Conservation (phyloP, 2,797 vertebrate genomes). For the Lepidocolaptes lacrymiger region DNA sequence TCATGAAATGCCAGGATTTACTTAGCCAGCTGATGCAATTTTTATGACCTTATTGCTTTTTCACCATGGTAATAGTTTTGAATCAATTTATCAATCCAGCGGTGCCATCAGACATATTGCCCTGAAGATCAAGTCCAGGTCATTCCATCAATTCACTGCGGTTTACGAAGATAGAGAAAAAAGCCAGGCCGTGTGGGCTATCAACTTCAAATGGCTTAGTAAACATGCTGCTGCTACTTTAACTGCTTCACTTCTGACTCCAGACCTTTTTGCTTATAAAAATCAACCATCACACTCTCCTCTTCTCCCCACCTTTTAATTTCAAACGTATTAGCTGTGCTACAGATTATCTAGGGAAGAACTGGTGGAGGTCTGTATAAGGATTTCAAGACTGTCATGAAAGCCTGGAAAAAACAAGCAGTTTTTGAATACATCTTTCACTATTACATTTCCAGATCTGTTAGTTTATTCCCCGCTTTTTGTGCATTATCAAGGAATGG, state of each 20-base stretch:
- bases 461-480: not conserved
- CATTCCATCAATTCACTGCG: conserved; percentile 97
- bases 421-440: not conserved
- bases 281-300: not conserved
- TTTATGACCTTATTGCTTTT: conserved; percentile 99
- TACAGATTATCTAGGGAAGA: not conserved
- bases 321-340: not conserved
- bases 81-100: conserved; percentile 99
- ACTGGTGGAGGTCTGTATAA: not conserved
- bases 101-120: conserved; percentile 96
- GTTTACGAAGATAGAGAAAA: conserved; percentile 89
- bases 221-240: conserved; percentile 88
- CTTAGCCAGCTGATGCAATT: conserved; percentile 98
- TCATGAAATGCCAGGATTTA: conserved; percentile 97
- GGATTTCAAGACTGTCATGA: not conserved
- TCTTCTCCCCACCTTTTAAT: not conserved
- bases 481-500: rapidly evolving
- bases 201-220: conserved; percentile 90
- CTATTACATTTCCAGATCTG: not conserved
- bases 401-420: not conserved
- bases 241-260: conserved; percentile 85
- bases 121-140: conserved; percentile 99
- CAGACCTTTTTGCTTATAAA: conserved; percentile 31
- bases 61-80: conserved; percentile 99
- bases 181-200: conserved; percentile 75